These are phyloP conservation scores for Pagetopsis macropterus DNA, from an alignment of 2,797 vertebrate genomes.

Conservation along the genomic window DNA sequence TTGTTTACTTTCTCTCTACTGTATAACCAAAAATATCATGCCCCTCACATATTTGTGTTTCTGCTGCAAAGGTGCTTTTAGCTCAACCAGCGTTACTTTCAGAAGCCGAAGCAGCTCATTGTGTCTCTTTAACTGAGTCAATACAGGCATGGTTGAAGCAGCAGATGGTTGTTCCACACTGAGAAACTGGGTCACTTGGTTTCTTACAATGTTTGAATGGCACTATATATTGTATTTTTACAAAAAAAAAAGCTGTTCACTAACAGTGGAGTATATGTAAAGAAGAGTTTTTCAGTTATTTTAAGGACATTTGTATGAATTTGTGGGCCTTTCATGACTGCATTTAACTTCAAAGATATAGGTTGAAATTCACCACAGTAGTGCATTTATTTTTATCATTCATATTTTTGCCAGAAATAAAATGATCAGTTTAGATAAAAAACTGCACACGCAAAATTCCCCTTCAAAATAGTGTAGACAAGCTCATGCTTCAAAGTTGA, in stretches of 20 bases:
- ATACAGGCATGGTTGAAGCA: constrained; percentile 1
- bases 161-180: neutral
- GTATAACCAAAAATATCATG: neutral
- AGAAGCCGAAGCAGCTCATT: neutral
- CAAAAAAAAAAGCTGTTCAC: neutral
- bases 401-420: too few species aligned
- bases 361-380: neutral
- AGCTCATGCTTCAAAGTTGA: neutral
- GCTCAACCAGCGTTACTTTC: neutral
- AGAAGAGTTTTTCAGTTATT: neutral
- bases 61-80: neutral
- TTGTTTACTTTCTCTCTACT: neutral
- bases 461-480: too few species aligned
- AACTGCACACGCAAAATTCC: too few species aligned
- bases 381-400: too few species aligned
- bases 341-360: neutral
- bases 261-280: neutral
- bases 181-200: neutral
- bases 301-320: neutral
- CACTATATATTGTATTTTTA: neutral
- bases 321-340: neutral
- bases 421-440: too few species aligned
- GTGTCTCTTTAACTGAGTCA: neutral
- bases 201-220: neutral
- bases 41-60: neutral